These are phyloP conservation scores for Phyllotreta striolata DNA, from an alignment of 2,888 invertebrate genomes.

Conservation along the genomic window DNA sequence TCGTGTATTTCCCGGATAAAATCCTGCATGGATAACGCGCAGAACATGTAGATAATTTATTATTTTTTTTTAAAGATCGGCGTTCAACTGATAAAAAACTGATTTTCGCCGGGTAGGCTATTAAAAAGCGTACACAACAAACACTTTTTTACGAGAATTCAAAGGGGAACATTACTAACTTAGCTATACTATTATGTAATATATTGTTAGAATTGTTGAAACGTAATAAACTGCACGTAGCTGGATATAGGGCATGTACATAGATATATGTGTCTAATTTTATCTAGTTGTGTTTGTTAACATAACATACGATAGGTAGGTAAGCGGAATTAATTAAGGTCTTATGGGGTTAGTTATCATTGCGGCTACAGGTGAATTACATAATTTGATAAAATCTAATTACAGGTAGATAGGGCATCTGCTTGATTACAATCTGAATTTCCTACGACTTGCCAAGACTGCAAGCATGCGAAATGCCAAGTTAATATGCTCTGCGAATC, in stretches of 20 bases:
- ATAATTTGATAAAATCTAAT: constrained; percentile 16
- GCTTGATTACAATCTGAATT: constrained; percentile 12
- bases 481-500: background rate
- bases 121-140: too few species aligned
- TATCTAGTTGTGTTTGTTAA: constrained; percentile 16
- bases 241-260: background rate
- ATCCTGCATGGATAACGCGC: constrained; percentile 33
- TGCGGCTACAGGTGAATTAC: constrained; percentile 21
- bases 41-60: constrained; percentile 26
- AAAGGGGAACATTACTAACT: too few species aligned
- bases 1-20: constrained; percentile 33
- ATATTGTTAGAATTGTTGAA: too few species aligned
- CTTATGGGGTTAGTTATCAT: constrained; percentile 7
- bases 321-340: constrained; percentile 11
- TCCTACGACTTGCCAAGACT: constrained; percentile 8
- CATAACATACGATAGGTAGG: constrained; percentile 7
- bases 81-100: constrained; percentile 9
- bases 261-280: constrained; percentile 7
- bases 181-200: too few species aligned
- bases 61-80: constrained; percentile 16
- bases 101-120: constrained; percentile 2
- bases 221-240: constrained; percentile 6
- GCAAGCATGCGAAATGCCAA: background rate
- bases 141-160: too few species aligned
- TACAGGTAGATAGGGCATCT: constrained; percentile 1